These are phyloP conservation scores for Gymnothorax javanicus DNA, from an alignment of 2,797 vertebrate genomes.

Conservation along the genomic window DNA sequence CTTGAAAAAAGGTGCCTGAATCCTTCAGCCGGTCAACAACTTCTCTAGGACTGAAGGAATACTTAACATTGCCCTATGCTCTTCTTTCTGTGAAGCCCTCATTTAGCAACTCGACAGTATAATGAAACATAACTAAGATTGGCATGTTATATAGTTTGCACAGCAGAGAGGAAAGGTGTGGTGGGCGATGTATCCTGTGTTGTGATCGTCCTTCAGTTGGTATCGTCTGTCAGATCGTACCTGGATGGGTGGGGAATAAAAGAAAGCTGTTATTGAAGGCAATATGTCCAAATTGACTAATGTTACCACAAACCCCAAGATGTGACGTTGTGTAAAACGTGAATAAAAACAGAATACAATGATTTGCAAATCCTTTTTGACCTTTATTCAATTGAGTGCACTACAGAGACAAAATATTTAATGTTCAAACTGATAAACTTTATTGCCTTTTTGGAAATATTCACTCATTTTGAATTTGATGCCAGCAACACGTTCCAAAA, in stretches of 20 bases:
- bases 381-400: no score
- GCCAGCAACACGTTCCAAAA: no score
- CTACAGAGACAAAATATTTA: no score
- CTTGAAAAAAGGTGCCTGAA: background rate
- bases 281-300: background rate
- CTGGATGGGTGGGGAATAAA: constrained; percentile 16
- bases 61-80: background rate
- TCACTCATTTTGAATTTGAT: no score
- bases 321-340: no score
- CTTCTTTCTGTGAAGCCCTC: background rate
- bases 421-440: no score
- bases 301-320: no score
- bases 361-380: no score
- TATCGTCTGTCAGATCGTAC: constrained; percentile 27
- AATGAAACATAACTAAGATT: background rate
- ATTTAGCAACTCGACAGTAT: background rate
- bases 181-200: constrained; percentile 3
- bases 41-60: background rate
- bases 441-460: no score
- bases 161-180: background rate
- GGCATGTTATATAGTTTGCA: background rate
- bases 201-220: constrained; percentile 14
- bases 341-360: no score
- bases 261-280: background rate
- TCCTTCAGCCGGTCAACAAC: background rate